Evolutionary conservation across 2,797 vertebrate genomes (phyloP), one percentile per base, ranked within the genome.

Genomic region (Sebastes oblongus): DNA sequence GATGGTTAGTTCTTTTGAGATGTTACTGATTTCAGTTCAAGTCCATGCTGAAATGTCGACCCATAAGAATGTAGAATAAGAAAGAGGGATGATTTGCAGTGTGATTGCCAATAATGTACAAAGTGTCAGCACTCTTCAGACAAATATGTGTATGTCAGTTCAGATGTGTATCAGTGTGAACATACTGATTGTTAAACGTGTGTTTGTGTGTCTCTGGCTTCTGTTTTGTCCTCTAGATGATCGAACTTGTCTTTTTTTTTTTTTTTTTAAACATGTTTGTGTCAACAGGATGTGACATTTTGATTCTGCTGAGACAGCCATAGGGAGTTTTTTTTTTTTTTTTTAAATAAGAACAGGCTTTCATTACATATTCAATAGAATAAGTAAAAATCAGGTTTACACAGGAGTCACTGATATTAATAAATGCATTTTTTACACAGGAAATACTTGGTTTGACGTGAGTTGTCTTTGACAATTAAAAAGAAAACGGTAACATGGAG

Each of bases 361-460:
- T 71, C 54, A 71, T 66, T 56, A 29, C 59, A 55, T 68, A 25
- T 67, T 72, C 32, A 74, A 52, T 54, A 50, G 68, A 54, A 75
- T 75, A 27, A 68, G 32, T 36, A 52, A 66, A 75, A 78, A 80
- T 75, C 78, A 80, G 74, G 68, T 87, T 86, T 87, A 83, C 65
- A 72, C 59, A 54, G 56, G 29, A 61, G 18, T 80, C 56, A 83
- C 62, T 83, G 58, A 66, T 78, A 66, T 72, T 52, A 88, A 90
- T 89, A 89, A 92, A 90, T 54, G 7, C 30, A 30, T 86, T 87
- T 84, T 92, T 92, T 91, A 83, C 66, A 83, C 66, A 78, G 32
- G 39, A 77, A 65, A 46, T 30, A 29, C 16, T 52, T 73, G 14
- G 8, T 62, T 46, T 72, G 30, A 58, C 65, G 34, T 66, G 8